Percentiles rank a stretch among this genome's conserved stretches.
These are phyloP conservation scores for Heteractis magnifica DNA, from an alignment of 92 coral and sea anemone genomes.

Conservation along the genomic window DNA sequence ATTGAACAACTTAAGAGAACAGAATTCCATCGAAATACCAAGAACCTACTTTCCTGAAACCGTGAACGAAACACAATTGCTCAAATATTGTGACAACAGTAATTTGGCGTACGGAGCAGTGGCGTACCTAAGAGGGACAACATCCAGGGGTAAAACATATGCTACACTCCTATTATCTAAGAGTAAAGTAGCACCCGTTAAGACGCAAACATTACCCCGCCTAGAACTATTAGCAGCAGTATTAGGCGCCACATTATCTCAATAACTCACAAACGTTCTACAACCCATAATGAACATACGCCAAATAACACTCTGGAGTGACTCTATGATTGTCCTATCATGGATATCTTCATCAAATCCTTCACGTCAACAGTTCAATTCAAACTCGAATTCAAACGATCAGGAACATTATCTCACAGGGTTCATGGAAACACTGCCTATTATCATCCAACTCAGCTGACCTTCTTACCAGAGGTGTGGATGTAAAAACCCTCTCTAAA, in stretches of 20 bases:
- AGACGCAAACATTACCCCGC: slow-evolving; percentile 19
- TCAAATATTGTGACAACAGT: too few species aligned
- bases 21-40: slow-evolving; percentile 20
- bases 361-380: too few species aligned
- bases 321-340: too few species aligned
- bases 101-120: too few species aligned
- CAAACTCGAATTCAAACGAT: not conserved
- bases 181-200: slow-evolving; percentile 29
- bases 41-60: slow-evolving; percentile 33
- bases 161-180: slow-evolving; percentile 19
- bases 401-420: not conserved
- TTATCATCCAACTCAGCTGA: slow-evolving; percentile 37
- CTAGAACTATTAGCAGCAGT: slow-evolving; percentile 17
- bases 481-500: not conserved
- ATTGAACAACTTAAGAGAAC: slow-evolving; percentile 1
- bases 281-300: too few species aligned
- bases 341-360: too few species aligned
- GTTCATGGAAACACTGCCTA: slow-evolving; percentile 33
- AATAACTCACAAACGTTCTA: too few species aligned
- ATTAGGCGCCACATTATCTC: too few species aligned
- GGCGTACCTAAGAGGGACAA: slow-evolving; percentile 32
- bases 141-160: not conserved
- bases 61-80: slow-evolving; percentile 22
- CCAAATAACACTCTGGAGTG: too few species aligned
- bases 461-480: slow-evolving; percentile 26